Evolutionary conservation across 2,797 vertebrate genomes (phyloP), one percentile per base, ranked within the genome.

Genomic region (Melanogrammus aeglefinus): DNA sequence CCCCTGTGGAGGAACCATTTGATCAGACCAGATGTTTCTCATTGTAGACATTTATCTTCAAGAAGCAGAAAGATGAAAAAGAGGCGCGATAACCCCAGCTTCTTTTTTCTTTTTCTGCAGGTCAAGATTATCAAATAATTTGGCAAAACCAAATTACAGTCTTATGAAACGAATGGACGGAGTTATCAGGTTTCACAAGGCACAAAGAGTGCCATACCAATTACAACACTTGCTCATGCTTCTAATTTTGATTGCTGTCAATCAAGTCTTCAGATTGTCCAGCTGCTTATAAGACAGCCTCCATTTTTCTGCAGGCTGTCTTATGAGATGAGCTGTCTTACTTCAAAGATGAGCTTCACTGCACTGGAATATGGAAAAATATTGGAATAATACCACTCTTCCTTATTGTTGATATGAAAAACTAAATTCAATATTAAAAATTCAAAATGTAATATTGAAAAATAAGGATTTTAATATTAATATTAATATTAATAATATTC

Each of bases 21-120:
- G 87, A 92, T 92, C 89, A 81, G 75, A 77, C 85, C 93, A 95
- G 88, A 92, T 94, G 92, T 86, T 94, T 92, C 91, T 93, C 84
- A 93, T 93, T 92, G 83, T 73, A 7, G 79, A 76, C 80, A 79
- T 91, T 93, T 93, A 92, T 90, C 83, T 83, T 87, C 78, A 79
- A 88, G 83, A 91, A 83, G 85, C 82, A 81, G 16, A 81, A 85
- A 88, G 88, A 93, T 90, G 85, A 91, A 93, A 92, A 91, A 80
- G 76, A 77, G 85, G 78, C 84, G 72, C 90, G 91, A 93, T 87
- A 88, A 89, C 82, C 82, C 81, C 4, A 76, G 77, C 81, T 83
- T 90, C 79, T 75, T 86, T 88, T 91, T 89, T 85, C 88, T 89
- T 90, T 87, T 82, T 88, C 71, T 75, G 79, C 75, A 84, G 84